Evolutionary conservation across 2,797 vertebrate genomes (phyloP).

Genomic region (Staurois parvus): DNA sequence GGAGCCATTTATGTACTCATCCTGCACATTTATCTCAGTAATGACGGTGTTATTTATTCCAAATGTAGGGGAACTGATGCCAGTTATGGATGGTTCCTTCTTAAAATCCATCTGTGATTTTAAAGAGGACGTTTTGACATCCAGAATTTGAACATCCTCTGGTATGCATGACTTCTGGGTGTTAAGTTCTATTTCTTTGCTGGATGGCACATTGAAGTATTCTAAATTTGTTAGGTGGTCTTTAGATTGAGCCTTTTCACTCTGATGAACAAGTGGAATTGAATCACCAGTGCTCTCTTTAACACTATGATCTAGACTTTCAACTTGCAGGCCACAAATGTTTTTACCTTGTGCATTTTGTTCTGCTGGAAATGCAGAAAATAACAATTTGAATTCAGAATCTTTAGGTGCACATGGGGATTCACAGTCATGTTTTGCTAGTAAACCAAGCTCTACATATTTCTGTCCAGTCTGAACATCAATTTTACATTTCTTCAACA

Average conservation of each 20-base stretch:
- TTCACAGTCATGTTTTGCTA: conserved; percentile 78
- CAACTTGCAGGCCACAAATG: conserved; percentile 76
- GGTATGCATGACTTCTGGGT: conserved; percentile 25
- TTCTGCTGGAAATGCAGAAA: conserved; percentile 71
- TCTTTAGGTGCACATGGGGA: conserved; percentile 78
- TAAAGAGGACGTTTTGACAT: not conserved
- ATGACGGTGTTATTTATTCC: not conserved
- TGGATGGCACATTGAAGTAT: not conserved
- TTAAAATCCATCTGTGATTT: not conserved
- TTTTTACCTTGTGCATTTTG: conserved; percentile 87
- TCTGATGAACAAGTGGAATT: not conserved
- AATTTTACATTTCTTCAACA: conserved; percentile 88
- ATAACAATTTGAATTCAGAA: conserved; percentile 78
- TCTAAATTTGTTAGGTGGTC: not conserved
- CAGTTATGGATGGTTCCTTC: not conserved
- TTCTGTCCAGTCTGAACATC: conserved; percentile 90
- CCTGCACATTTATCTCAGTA: not conserved
- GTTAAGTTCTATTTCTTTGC: conserved; percentile 66
- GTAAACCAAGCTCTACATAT: conserved; percentile 88
- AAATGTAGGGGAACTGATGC: not conserved
- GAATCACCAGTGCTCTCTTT: not conserved
- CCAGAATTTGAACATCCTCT: not conserved
- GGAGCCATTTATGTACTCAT: not conserved
- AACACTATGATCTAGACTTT: not conserved
- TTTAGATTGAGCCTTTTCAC: not conserved